Percentiles rank a stretch among this genome's conserved stretches.
phyloP scores from a whole-genome alignment of 2,113 vertebrate genomes.

The Amblyornis subalaris region DNA sequence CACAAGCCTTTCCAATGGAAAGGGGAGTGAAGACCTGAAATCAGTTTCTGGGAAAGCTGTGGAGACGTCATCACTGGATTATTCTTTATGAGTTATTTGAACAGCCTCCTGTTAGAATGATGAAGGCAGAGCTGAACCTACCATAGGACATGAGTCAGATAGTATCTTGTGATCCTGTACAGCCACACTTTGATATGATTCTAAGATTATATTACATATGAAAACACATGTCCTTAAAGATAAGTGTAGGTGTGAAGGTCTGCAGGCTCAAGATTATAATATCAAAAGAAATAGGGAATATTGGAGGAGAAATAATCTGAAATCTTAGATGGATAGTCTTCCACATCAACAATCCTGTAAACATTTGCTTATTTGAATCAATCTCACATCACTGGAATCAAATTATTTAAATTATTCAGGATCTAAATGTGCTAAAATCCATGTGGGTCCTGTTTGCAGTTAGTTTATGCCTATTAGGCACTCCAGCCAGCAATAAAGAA shows the following conservation, averaged over 20 bases:
- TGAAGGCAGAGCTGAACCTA: background rate
- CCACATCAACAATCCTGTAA: background rate
- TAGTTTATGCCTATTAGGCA: slow-evolving; percentile 59
- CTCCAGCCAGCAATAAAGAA: slow-evolving; percentile 58
- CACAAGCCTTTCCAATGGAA: background rate
- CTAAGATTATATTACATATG: background rate
- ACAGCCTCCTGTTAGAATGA: background rate
- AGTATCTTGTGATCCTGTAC: background rate
- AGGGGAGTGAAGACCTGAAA: background rate
- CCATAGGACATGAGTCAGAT: background rate
- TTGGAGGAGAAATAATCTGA: background rate
- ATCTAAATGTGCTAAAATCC: slow-evolving; percentile 66
- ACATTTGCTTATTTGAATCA: slow-evolving; percentile 60
- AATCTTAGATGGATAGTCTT: background rate
- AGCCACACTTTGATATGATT: background rate
- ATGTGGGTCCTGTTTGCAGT: slow-evolving; percentile 47
- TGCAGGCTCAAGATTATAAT: background rate
- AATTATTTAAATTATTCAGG: slow-evolving; percentile 73
- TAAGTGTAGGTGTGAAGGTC: background rate
- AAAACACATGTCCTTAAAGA: background rate
- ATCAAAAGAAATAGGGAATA: background rate
- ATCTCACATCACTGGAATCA: slow-evolving; percentile 40
- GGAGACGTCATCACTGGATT: background rate
- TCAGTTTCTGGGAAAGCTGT: background rate
- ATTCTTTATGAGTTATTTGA: background rate